Percentiles rank a stretch among this genome's conserved stretches.
These are phyloP conservation scores for Seira musarum DNA, from an alignment of 2,888 invertebrate genomes.

Conservation along the genomic window DNA sequence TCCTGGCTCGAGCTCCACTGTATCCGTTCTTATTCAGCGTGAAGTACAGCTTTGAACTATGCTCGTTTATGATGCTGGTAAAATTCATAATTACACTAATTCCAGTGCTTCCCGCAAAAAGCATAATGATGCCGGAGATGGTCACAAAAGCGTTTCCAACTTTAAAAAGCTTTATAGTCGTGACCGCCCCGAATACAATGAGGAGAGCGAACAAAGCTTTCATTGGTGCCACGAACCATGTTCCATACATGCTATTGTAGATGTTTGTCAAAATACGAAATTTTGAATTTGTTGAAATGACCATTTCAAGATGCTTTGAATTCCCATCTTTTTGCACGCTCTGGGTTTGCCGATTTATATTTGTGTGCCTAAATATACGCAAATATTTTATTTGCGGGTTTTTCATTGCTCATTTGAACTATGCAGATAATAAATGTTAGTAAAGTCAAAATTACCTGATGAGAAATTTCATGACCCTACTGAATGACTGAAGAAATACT, in stretches of 20 bases:
- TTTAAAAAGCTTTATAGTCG: not conserved
- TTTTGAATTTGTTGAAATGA: slow-evolving; percentile 11
- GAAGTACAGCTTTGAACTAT: not conserved
- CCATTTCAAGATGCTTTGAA: not conserved
- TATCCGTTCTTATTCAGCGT: not conserved
- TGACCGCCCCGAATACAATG: not conserved
- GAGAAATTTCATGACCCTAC: not conserved
- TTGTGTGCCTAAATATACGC: not conserved
- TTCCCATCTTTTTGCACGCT: no score
- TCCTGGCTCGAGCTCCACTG: not conserved
- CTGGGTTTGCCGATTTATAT: not conserved
- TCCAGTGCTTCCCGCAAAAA: not conserved
- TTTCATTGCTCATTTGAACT: not conserved
- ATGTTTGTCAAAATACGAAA: slow-evolving; percentile 8
- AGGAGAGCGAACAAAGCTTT: not conserved
- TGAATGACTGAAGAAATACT: not conserved
- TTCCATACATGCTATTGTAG: slow-evolving; percentile 12
- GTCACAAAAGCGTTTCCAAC: not conserved
- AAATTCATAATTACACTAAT: not conserved
- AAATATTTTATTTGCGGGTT: not conserved
- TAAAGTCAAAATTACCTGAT: not conserved
- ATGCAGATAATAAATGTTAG: no score
- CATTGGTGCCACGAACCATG: slow-evolving; percentile 1
- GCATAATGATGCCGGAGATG: not conserved
- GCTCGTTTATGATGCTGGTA: not conserved